Conservation (phyloP, 2,797 vertebrate species). For the Myiothlypis coronata region DNA sequence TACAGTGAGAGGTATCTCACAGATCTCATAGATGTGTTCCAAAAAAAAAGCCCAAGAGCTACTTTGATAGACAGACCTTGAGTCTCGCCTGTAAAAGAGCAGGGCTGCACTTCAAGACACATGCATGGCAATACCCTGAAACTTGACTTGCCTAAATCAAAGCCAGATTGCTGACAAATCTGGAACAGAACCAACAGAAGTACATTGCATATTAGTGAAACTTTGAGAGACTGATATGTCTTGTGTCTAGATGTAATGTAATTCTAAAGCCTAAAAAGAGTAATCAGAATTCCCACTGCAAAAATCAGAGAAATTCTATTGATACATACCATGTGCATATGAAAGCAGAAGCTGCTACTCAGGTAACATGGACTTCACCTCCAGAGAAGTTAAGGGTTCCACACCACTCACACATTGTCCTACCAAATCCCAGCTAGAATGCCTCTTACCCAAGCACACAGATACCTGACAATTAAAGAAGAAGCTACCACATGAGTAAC, state of each 20-base stretch:
- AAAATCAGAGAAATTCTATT: neutral
- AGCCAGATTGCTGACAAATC: neutral
- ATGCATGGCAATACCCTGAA: neutral
- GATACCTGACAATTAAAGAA: neutral
- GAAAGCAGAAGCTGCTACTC: neutral
- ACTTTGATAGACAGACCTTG: neutral
- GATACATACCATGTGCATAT: fast-evolving
- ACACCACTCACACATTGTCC: fast-evolving
- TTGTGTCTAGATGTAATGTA: neutral
- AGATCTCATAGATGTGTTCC: neutral
- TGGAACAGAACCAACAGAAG: neutral
- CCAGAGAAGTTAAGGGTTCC: neutral
- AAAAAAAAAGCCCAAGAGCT: neutral
- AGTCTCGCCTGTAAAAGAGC: neutral
- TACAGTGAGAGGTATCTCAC: neutral
- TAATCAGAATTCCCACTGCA: neutral
- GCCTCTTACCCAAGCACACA: neutral
- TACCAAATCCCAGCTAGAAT: neutral
- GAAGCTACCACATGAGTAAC: neutral
- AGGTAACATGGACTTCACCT: neutral
- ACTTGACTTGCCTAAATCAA: neutral
- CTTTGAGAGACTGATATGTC: neutral
- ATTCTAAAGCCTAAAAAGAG: neutral
- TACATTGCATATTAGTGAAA: neutral
- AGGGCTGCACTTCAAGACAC: neutral